These are phyloP conservation scores for Corythornis madagascariensis DNA, from an alignment of 2,113 vertebrate genomes.

Conservation along the genomic window DNA sequence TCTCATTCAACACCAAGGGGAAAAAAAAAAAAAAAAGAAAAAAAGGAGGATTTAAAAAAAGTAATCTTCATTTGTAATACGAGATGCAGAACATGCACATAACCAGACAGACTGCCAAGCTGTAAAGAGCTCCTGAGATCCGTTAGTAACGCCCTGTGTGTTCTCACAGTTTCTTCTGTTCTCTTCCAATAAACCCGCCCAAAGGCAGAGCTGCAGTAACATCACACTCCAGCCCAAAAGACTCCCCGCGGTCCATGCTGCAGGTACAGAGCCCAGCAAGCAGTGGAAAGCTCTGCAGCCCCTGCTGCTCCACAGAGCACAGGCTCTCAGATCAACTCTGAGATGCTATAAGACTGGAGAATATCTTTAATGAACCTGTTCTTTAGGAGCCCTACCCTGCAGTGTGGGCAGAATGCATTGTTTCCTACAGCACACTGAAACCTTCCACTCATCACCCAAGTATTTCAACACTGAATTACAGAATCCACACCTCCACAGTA, in stretches of 20 bases:
- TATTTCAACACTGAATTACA: background rate
- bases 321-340: background rate
- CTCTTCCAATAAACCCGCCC: background rate
- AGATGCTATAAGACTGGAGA: background rate
- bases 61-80: background rate
- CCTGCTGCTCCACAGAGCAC: fast-evolving
- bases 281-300: background rate
- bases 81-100: background rate
- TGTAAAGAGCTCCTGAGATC: background rate
- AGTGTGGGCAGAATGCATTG: background rate
- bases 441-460: background rate
- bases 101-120: background rate
- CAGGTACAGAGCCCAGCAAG: fast-evolving
- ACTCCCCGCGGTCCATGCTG: fast-evolving
- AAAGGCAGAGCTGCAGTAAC: background rate
- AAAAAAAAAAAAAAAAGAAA: background rate
- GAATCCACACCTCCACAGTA: background rate
- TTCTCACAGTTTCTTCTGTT: background rate
- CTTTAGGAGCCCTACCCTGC: background rate
- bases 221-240: background rate
- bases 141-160: background rate
- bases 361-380: background rate
- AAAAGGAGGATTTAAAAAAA: background rate
- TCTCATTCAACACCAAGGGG: background rate
- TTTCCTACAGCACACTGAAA: background rate